phyloP scores from a whole-genome alignment of 2,113 vertebrate species.

The Halcyon malimbica region DNA sequence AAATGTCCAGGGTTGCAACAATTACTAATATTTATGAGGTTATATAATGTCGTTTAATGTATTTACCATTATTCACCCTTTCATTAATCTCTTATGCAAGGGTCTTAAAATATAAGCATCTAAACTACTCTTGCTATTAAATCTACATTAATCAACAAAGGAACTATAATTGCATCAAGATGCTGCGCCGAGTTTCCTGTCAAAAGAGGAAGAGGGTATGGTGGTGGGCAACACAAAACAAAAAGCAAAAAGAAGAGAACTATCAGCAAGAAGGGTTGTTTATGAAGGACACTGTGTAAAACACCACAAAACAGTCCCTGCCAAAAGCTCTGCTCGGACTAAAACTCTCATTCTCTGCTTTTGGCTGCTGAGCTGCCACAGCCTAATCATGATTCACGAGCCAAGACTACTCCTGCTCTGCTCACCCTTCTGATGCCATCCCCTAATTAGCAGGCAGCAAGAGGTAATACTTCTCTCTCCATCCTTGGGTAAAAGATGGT shows the following conservation, averaged over 20 bases:
- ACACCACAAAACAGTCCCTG: background rate
- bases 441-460: background rate
- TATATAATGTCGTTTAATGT: slow-evolving; percentile 19
- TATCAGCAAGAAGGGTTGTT: background rate
- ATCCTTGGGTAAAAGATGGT: background rate
- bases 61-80: slow-evolving; percentile 1
- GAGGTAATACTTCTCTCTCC: background rate
- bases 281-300: fast-evolving
- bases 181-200: background rate
- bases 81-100: background rate
- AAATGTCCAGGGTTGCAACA: slow-evolving; percentile 2
- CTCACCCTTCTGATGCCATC: background rate
- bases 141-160: slow-evolving; percentile 5
- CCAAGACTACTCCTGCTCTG: background rate
- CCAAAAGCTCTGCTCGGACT: background rate
- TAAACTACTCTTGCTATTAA: slow-evolving; percentile 37
- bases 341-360: background rate
- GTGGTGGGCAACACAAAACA: background rate
- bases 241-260: background rate
- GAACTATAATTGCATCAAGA: background rate
- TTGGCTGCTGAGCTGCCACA: background rate
- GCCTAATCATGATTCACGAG: background rate
- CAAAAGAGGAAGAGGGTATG: background rate
- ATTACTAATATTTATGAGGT: slow-evolving; percentile 20
- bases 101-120: slow-evolving; percentile 19